A percentile compares a stretch with the other conserved stretches of the same genome.
Conservation (phyloP, 2,888 invertebrate species). For the Pinctada fucata region DNA sequence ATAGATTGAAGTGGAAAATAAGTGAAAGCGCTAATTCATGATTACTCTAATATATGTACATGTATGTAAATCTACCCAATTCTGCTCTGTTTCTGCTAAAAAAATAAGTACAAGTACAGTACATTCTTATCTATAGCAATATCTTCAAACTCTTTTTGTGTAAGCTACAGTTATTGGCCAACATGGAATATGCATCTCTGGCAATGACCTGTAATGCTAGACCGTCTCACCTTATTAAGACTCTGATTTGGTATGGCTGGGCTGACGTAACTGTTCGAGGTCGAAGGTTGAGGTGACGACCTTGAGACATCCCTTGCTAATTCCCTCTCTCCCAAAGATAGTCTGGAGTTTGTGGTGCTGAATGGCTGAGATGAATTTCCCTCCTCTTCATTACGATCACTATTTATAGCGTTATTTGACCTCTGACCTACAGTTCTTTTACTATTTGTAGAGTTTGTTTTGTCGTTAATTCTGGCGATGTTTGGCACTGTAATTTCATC, state of each 20-base stretch:
- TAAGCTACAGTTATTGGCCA: too few relatives aligned
- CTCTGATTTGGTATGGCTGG: conserved; percentile 40
- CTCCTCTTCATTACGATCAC: background rate
- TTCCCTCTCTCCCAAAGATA: background rate
- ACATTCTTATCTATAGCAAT: too few relatives aligned
- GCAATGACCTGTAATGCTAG: background rate
- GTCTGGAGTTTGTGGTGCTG: background rate
- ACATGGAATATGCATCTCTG: too few relatives aligned
- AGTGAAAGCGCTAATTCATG: too few relatives aligned
- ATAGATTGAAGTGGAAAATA: too few relatives aligned
- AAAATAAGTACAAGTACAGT: too few relatives aligned
- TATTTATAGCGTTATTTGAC: conserved; percentile 1
- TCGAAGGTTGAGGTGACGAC: conserved; percentile 5
- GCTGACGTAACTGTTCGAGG: conserved; percentile 23
- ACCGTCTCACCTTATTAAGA: background rate
- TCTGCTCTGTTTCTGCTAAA: too few relatives aligned
- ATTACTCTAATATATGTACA: too few relatives aligned
- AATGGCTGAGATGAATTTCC: background rate
- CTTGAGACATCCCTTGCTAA: background rate
- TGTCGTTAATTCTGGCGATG: conserved; percentile 2
- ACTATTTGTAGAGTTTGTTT: background rate
- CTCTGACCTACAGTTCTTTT: background rate
- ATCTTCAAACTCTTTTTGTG: too few relatives aligned
- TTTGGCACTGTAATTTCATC: conserved; percentile 47
- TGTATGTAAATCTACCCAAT: too few relatives aligned